Conservation (phyloP, 1,140 invertebrate species). For the Manduca sexta region DNA sequence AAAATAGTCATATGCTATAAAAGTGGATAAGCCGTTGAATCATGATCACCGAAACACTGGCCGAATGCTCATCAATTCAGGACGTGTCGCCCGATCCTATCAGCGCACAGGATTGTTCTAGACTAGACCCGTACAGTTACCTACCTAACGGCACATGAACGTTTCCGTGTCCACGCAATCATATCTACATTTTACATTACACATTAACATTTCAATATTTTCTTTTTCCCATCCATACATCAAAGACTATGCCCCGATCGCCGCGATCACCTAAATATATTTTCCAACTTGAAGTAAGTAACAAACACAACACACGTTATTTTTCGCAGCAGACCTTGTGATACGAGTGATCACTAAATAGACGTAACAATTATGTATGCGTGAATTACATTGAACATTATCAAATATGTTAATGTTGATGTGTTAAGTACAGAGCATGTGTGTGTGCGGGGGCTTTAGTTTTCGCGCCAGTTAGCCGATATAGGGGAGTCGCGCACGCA, state of each 20-base stretch:
- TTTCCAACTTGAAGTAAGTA: too few species aligned
- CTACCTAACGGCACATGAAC: constrained; percentile 58
- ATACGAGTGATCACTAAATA: too few species aligned
- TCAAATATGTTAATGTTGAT: constrained; percentile 1
- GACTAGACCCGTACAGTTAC: constrained; percentile 64
- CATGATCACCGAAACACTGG: constrained; percentile 6
- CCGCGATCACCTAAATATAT: neutral
- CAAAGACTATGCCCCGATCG: too few species aligned
- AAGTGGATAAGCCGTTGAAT: constrained; percentile 1
- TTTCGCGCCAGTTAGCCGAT: constrained; percentile 62
- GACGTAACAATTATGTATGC: neutral
- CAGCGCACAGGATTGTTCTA: constrained; percentile 61
- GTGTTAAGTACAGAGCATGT: neutral
- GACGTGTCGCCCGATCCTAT: constrained; percentile 61
- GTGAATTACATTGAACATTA: neutral
- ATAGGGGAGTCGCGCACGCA: constrained; percentile 63
- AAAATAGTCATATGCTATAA: constrained; percentile 1
- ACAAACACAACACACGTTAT: too few species aligned
- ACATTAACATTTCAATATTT: constrained; percentile 32
- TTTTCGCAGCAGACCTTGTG: too few species aligned
- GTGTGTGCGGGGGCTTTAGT: constrained; percentile 28
- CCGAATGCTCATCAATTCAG: constrained; percentile 59
- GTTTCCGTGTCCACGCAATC: constrained; percentile 64
- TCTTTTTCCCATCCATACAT: neutral
- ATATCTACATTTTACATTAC: constrained; percentile 45